Evolutionary conservation across 1,140 invertebrate genomes (phyloP), one percentile per base, ranked within the genome.

Genomic region (Mizuhopecten yessoensis): DNA sequence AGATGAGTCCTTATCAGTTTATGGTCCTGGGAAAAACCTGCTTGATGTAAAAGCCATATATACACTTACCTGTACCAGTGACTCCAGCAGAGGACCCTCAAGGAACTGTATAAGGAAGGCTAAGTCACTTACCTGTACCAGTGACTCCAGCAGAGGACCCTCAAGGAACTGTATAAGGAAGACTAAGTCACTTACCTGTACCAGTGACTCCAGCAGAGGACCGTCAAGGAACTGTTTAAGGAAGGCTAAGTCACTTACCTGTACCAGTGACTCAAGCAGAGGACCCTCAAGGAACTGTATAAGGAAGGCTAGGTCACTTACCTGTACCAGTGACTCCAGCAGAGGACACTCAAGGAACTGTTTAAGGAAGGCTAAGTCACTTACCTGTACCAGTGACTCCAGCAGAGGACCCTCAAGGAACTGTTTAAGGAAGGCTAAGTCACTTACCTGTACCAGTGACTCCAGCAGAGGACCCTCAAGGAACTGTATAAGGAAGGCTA

Each of bases 81-180:
- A 90, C 34, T 94, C 92, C 15, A 96, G 34, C 15, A 92, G 33
- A 29, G 91, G 91, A 89, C 94, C 92, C 42, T 89, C 90, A 9
- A 96, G 89, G 34, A 96, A 92, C 11, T 93, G 88, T 89, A 90
- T 93, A 3, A 96, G 92, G 90, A 96, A 95, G 33, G 94, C 93
- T 13, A 96, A 90, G 29, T 96, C 95, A 91, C 92, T 90, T 89
- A 96, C 95, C 92, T 95, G 92, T 39, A 95, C 91, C 86, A 96
- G 15, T 57, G 91, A 90, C 29, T 95, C 92, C 20, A 96, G 34
- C 15, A 92, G 33, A 29, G 91, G 91, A 89, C 94, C 92, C 42
- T 89, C 90, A 9, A 96, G 89, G 34, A 96, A 92, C 11, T 93
- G 88, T 89, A 90, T 93, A 3, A 96, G 92, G 90, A 96, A 95